Evolutionary conservation across 2,888 invertebrate species (phyloP).

Genomic region (Halictus ligatus): DNA sequence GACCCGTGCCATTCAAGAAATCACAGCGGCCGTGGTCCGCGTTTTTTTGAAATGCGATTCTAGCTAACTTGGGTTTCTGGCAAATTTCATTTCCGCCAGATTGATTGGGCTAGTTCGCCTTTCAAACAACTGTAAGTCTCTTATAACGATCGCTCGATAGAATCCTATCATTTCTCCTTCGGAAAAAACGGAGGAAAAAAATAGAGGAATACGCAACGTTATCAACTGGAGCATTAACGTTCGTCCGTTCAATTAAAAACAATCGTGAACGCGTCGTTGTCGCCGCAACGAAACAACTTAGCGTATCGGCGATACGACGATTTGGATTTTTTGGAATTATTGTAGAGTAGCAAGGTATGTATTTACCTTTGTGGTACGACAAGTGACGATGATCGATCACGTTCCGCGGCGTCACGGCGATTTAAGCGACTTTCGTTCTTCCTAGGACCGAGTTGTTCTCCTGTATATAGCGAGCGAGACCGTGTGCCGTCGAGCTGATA

Average conservation of each 20-base stretch:
- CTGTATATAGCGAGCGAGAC: neutral
- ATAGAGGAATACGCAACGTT: slow-evolving; percentile 9
- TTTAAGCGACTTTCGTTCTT: neutral
- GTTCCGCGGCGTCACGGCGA: neutral
- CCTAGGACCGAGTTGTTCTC: neutral
- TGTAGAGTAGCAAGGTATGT: neutral
- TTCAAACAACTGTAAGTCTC: neutral
- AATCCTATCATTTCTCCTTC: neutral
- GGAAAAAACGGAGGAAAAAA: neutral
- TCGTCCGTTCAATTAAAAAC: slow-evolving; percentile 6
- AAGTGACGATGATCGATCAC: neutral
- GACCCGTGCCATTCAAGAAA: neutral
- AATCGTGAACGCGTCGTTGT: slow-evolving; percentile 35
- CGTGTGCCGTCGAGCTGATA: neutral
- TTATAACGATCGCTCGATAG: neutral
- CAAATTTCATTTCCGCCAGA: neutral
- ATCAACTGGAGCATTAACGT: slow-evolving; percentile 29
- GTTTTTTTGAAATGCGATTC: neutral
- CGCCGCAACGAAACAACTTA: slow-evolving; percentile 11
- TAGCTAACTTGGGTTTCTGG: neutral
- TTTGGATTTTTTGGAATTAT: slow-evolving; percentile 1
- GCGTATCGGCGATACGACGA: neutral
- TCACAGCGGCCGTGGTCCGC: neutral
- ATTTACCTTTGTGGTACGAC: slow-evolving; percentile 14
- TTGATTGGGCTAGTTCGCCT: neutral